phyloP scores from a whole-genome alignment of 2,888 invertebrate species.

The Dicyrtoma fusca region DNA sequence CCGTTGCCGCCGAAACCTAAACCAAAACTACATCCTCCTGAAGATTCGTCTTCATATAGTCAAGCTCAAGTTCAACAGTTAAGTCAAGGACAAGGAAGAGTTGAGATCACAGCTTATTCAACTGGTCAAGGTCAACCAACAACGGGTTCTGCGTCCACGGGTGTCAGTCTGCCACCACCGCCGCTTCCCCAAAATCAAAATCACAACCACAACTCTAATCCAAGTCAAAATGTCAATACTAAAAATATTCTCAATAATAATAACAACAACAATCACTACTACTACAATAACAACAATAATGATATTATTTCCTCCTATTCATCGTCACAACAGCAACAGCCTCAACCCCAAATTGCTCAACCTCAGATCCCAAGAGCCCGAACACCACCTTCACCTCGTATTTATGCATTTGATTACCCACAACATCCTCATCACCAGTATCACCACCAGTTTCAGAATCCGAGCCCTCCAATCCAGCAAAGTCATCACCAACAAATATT shows the following conservation, averaged over 20 bases:
- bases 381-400: slow-evolving; percentile 8
- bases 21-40: background rate
- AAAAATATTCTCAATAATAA: slow-evolving; percentile 5
- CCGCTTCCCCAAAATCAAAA: background rate
- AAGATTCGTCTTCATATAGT: background rate
- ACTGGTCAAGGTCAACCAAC: too few relatives aligned
- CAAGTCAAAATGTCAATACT: background rate
- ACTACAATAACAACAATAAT: background rate
- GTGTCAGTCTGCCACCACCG: too few relatives aligned
- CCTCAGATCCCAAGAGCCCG: background rate
- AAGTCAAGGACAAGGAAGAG: slow-evolving; percentile 10
- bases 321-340: background rate
- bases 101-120: background rate
- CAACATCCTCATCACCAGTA: background rate
- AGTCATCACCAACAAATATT: background rate
- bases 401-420: background rate
- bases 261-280: slow-evolving; percentile 20
- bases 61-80: background rate
- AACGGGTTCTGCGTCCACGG: too few relatives aligned
- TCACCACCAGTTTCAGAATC: background rate
- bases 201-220: background rate
- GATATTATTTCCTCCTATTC: too few relatives aligned
- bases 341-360: slow-evolving; percentile 15
- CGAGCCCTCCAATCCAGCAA: background rate
- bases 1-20: slow-evolving; percentile 58